A percentile compares a stretch with the other conserved stretches of the same genome.
phyloP scores from a whole-genome alignment of 2,797 vertebrate genomes.

The Garrulus glandarius region DNA sequence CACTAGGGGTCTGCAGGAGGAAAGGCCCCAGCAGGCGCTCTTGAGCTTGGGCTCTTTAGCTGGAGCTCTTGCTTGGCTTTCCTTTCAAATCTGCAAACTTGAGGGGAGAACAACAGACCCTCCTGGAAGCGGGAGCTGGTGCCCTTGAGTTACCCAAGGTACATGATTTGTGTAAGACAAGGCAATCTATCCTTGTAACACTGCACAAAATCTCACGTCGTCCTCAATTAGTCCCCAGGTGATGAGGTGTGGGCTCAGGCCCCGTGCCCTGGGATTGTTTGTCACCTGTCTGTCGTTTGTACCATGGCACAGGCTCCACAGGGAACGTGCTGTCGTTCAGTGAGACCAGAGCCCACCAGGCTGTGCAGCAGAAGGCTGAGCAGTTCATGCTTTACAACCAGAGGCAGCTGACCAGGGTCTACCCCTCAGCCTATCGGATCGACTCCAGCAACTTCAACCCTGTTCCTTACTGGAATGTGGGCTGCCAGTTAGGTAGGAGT shows the following conservation, averaged over 20 bases:
- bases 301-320: slow-evolving; percentile 79
- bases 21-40: background rate
- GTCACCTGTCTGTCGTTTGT: background rate
- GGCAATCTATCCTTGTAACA: background rate
- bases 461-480: slow-evolving; percentile 94
- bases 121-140: background rate
- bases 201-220: background rate
- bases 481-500: slow-evolving; percentile 92
- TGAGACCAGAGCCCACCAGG: slow-evolving; percentile 91
- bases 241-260: background rate
- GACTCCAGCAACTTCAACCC: slow-evolving; percentile 99
- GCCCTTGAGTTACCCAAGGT: background rate
- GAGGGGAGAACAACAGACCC: background rate
- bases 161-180: background rate
- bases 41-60: background rate
- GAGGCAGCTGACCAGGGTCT: slow-evolving; percentile 92
- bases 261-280: background rate
- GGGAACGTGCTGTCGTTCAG: slow-evolving; percentile 95
- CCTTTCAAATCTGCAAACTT: background rate
- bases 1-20: background rate
- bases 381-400: slow-evolving; percentile 94
- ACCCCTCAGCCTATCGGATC: slow-evolving; percentile 95
- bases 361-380: slow-evolving; percentile 90
- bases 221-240: background rate
- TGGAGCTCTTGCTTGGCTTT: background rate